Evolutionary conservation across 1,140 invertebrate genomes (phyloP).

Genomic region (Euglossa dilemma): DNA sequence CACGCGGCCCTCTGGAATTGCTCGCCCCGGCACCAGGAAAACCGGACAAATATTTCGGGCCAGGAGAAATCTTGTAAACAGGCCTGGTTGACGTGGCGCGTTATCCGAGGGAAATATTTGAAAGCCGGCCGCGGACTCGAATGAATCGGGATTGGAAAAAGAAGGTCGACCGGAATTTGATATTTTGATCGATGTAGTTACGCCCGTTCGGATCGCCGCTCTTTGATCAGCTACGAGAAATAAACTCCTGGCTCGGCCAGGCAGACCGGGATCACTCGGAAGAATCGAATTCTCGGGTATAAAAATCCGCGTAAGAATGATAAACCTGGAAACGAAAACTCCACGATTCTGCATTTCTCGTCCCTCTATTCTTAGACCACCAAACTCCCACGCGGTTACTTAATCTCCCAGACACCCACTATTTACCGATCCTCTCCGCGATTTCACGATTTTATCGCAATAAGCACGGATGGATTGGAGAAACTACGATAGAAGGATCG

Average conservation of each 20-base stretch:
- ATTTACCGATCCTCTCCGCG: constrained; percentile 16
- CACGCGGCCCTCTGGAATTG: too few relatives aligned
- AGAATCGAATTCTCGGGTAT: background rate
- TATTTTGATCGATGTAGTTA: background rate
- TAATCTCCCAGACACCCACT: constrained; percentile 40
- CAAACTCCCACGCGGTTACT: constrained; percentile 48
- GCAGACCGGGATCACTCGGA: background rate
- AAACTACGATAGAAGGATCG: too few relatives aligned
- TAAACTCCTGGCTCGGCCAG: background rate
- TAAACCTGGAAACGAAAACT: constrained; percentile 14
- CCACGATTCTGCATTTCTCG: constrained; percentile 42
- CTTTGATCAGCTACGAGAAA: background rate
- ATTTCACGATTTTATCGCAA: constrained; percentile 23
- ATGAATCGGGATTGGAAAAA: background rate
- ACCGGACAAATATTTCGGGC: background rate
- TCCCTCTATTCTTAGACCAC: constrained; percentile 38
- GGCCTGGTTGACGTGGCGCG: background rate
- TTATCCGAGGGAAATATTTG: background rate
- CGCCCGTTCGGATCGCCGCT: background rate
- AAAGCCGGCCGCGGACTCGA: too few relatives aligned
- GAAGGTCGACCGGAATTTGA: background rate
- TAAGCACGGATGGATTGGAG: too few relatives aligned
- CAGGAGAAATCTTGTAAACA: background rate
- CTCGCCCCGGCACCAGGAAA: background rate
- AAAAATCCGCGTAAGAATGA: background rate